Evolutionary conservation across 2,888 invertebrate genomes (phyloP).

Genomic region (Zhengitettix transpicula): DNA sequence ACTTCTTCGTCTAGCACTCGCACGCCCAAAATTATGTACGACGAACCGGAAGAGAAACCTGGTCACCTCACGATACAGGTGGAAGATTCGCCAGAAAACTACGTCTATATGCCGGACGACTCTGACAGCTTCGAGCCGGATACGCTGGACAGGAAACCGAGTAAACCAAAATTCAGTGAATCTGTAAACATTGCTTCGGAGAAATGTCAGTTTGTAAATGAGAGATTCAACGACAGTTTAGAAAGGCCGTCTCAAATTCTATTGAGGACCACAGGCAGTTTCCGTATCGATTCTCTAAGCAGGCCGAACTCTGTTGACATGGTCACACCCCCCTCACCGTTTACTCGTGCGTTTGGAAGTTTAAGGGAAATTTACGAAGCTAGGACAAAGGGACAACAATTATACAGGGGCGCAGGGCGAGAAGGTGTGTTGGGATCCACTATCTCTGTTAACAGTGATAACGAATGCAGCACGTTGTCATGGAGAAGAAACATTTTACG

Average conservation of each 20-base stretch:
- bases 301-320: constrained; percentile 1
- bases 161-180: constrained; percentile 27
- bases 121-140: constrained; percentile 75
- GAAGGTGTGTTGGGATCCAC: background rate
- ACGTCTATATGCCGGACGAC: constrained; percentile 50
- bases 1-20: constrained; percentile 22
- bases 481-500: background rate
- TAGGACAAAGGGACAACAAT: constrained; percentile 1
- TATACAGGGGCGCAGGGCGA: background rate
- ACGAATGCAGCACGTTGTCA: background rate
- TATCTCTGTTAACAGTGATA: background rate
- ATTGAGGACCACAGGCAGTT: constrained; percentile 51
- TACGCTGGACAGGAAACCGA: constrained; percentile 64
- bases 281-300: constrained; percentile 32
- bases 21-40: constrained; percentile 37
- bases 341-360: constrained; percentile 40
- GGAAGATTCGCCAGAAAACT: constrained; percentile 62
- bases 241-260: constrained; percentile 40
- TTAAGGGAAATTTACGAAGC: constrained; percentile 59
- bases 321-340: constrained; percentile 6
- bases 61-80: constrained; percentile 64
- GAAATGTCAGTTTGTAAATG: constrained; percentile 8
- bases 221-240: constrained; percentile 30
- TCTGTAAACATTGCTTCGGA: constrained; percentile 11
- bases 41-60: constrained; percentile 41